Conservation (phyloP, 2,113 vertebrate genomes). For the Elgaria multicarinata region DNA sequence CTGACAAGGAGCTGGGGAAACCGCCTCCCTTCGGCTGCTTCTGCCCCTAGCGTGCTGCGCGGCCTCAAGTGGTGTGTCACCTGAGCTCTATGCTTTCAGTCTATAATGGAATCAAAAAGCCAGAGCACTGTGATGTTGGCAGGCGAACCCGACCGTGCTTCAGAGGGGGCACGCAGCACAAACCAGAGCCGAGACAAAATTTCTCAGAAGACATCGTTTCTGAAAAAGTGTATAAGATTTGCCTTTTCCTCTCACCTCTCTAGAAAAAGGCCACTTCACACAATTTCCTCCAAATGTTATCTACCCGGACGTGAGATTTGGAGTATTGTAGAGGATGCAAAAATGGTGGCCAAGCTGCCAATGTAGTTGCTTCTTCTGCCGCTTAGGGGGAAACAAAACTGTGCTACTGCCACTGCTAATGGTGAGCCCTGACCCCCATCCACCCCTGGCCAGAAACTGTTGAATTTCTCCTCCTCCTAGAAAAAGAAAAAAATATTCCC, state of each 20-base stretch:
- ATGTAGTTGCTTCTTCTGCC: background rate
- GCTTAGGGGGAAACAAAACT: background rate
- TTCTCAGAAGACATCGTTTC: background rate
- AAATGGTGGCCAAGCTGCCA: background rate
- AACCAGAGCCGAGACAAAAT: background rate
- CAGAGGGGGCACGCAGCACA: background rate
- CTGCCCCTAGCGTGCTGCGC: background rate
- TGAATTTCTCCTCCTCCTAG: background rate
- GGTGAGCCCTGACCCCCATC: background rate
- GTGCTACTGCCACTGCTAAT: background rate
- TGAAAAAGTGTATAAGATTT: background rate
- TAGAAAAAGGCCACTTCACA: background rate
- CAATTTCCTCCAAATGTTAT: background rate
- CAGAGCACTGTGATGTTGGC: conserved; percentile 2
- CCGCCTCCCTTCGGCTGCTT: background rate
- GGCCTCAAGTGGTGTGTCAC: conserved; percentile 30
- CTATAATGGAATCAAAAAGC: background rate
- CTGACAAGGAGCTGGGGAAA: conserved; percentile 24
- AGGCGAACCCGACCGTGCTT: background rate
- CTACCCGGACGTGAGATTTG: background rate
- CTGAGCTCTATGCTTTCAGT: background rate
- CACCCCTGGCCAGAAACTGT: no score
- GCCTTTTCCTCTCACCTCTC: background rate
- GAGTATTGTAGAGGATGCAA: background rate
- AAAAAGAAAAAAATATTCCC: background rate